phyloP scores from a whole-genome alignment of 2,113 vertebrate genomes.

The Rhabdomys dilectus region DNA sequence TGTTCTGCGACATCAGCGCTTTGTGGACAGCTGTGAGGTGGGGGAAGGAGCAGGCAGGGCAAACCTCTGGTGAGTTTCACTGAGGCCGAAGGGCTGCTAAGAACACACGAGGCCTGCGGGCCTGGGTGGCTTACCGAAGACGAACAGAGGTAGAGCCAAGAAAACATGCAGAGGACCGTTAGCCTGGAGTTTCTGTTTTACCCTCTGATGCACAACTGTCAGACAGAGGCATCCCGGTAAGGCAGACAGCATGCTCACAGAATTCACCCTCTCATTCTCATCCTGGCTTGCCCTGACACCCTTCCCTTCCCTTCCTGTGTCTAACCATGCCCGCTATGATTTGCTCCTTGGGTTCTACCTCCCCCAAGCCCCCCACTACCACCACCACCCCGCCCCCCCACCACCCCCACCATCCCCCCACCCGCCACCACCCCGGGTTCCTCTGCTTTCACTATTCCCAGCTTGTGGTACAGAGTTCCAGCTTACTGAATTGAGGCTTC shows the following conservation, averaged over 20 bases:
- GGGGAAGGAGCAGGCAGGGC: neutral
- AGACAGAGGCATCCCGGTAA: accelerated
- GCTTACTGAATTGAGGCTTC: neutral
- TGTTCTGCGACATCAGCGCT: neutral
- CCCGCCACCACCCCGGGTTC: neutral
- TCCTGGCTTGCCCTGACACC: neutral
- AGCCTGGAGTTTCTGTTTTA: neutral
- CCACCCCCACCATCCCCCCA: too few species aligned
- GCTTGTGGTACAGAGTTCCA: neutral
- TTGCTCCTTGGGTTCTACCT: accelerated
- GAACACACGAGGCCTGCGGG: neutral
- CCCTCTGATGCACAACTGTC: too few species aligned
- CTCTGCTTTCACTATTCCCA: neutral
- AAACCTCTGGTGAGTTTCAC: neutral
- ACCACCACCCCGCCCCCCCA: too few species aligned
- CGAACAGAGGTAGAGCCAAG: neutral
- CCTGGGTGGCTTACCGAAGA: neutral
- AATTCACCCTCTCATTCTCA: accelerated
- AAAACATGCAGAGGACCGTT: neutral
- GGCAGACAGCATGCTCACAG: accelerated
- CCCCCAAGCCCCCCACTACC: too few species aligned
- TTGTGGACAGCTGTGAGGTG: too few species aligned
- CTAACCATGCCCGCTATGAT: accelerated
- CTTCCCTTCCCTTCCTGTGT: too few species aligned
- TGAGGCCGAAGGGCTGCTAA: neutral